phyloP scores from a whole-genome alignment of 2,113 vertebrate species.

The Mohoua ochrocephala region DNA sequence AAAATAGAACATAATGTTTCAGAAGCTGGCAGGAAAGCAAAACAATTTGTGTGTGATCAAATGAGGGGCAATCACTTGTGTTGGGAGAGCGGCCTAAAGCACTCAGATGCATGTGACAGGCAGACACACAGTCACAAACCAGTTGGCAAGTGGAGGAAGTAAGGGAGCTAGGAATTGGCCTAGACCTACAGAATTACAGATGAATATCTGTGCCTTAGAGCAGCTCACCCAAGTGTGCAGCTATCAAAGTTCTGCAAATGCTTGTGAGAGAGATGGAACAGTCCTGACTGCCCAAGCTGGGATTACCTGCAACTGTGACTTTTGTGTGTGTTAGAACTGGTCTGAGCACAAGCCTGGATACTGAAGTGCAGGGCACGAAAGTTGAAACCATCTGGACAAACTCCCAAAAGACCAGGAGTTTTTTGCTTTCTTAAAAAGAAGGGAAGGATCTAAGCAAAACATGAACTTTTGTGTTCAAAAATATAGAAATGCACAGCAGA shows the following conservation, averaged over 20 bases:
- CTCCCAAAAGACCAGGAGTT: background rate
- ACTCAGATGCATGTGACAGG: background rate
- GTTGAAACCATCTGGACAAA: background rate
- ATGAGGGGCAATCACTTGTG: rapidly evolving
- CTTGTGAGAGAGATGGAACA: background rate
- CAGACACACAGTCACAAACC: background rate
- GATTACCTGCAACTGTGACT: background rate
- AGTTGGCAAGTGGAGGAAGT: background rate
- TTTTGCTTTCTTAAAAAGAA: background rate
- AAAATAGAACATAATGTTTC: background rate
- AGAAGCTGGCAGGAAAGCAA: background rate
- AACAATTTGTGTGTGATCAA: background rate
- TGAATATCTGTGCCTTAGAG: background rate
- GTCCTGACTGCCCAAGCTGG: background rate
- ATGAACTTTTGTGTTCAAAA: background rate
- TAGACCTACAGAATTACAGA: background rate
- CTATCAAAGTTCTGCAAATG: background rate
- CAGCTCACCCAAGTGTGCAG: background rate
- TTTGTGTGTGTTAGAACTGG: background rate
- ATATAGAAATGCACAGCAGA: background rate
- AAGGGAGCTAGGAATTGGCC: background rate
- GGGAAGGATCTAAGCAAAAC: background rate
- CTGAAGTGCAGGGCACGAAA: rapidly evolving
- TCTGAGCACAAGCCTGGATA: background rate
- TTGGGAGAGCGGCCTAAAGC: background rate